Evolutionary conservation across 2,888 invertebrate genomes (phyloP), one percentile per base, ranked within the genome.

Genomic region (Lycaena phlaeas): DNA sequence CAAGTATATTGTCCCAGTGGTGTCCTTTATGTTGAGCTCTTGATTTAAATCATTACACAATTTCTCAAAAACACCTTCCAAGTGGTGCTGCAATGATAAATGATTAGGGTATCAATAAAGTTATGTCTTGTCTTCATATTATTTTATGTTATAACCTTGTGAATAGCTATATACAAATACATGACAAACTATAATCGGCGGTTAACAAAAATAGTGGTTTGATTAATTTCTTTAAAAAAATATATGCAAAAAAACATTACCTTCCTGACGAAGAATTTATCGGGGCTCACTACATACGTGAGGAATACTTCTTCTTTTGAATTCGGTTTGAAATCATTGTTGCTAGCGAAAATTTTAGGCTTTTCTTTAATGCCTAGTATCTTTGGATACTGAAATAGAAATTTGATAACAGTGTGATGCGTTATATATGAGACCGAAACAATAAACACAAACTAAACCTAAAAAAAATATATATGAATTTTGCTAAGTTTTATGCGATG

Each of bases 201-300:
- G n/a, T n/a, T n/a, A n/a, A n/a, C n/a, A n/a, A n/a, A n/a, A n/a
- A n/a, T n/a, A n/a, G 15, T 18, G 18, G 18, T 18, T 18, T 4
- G 6, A 30, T 26, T 36, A 26, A 11, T 38, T 14, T 11, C 2
- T 31, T 15, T 15, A 10, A n/a, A n/a, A n/a, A n/a, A n/a, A n/a
- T 26, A 17, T 6, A 9, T 26, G 26, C 34, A 34, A 30, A 17
- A 34, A n/a, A 10, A 7, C 47, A 45, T 68, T 72, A 90, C 90
- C 74, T 88, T 87, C 51, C 89, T 86, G 0, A 91, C 86, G 60
- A 85, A 92, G 60, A 94, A 90, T 44, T 86, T 77, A 52, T 87
- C 79, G 0, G 92, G 92, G 59, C 87, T 87, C 14, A 87, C 74
- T 1, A 91, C 71, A 48, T 88, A 81, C 0, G 87, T 85, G 29